Conservation (phyloP, 2,888 invertebrate genomes). For the Mactromeris polynyma region DNA sequence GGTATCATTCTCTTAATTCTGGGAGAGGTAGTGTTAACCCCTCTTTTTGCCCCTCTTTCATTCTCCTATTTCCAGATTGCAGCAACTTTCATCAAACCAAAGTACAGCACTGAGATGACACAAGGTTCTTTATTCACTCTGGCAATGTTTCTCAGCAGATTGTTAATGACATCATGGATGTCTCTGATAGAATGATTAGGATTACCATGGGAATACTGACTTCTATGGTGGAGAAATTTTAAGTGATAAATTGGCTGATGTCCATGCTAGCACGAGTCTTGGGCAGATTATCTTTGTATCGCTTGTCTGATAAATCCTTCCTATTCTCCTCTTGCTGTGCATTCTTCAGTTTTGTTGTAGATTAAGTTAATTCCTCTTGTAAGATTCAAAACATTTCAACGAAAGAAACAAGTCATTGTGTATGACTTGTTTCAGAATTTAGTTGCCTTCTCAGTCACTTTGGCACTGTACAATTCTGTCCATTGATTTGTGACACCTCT, state of each 20-base stretch:
- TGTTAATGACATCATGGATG: slow-evolving; percentile 23
- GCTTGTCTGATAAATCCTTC: not conserved
- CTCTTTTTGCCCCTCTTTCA: too few relatives aligned
- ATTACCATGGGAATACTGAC: slow-evolving; percentile 18
- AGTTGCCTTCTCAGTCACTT: too few relatives aligned
- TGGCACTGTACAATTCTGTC: not conserved
- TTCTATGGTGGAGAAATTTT: slow-evolving; percentile 3
- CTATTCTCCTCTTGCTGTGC: not conserved
- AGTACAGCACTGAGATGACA: not conserved
- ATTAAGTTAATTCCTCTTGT: not conserved
- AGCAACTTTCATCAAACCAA: not conserved
- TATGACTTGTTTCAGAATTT: too few relatives aligned
- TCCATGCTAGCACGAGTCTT: slow-evolving; percentile 3
- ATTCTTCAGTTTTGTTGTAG: not conserved
- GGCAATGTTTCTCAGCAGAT: slow-evolving; percentile 2
- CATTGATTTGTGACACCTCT: not conserved
- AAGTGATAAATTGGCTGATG: slow-evolving; percentile 15
- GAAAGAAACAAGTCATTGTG: too few relatives aligned
- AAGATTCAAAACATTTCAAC: too few relatives aligned
- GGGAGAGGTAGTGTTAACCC: too few relatives aligned
- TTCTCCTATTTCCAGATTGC: not conserved
- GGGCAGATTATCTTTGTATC: not conserved
- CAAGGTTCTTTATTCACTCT: not conserved
- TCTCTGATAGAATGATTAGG: slow-evolving; percentile 9
- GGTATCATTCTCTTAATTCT: too few relatives aligned